These are phyloP conservation scores for Parotocinclus haroldoi DNA, from an alignment of 2,797 vertebrate genomes.

Conservation along the genomic window DNA sequence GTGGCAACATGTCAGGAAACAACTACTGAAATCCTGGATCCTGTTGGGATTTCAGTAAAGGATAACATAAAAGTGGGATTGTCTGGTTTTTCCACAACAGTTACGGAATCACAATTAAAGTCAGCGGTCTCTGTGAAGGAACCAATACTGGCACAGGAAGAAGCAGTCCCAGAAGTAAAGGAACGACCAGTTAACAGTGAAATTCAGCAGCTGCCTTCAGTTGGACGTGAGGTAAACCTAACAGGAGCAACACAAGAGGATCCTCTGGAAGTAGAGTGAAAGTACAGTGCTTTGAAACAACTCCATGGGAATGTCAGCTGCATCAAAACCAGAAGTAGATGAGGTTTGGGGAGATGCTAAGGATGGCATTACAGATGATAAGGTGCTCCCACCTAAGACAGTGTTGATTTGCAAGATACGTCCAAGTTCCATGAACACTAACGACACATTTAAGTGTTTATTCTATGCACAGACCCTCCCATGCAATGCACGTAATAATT, in stretches of 20 bases:
- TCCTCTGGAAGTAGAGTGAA: background rate
- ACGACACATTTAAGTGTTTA: too few relatives aligned
- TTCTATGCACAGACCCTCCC: too few relatives aligned
- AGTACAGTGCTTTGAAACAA: background rate
- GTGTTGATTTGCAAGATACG: conserved; percentile 12
- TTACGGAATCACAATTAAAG: conserved; percentile 2
- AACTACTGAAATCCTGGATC: background rate
- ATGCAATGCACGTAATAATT: too few relatives aligned
- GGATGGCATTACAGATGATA: background rate
- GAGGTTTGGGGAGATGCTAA: conserved; percentile 68
- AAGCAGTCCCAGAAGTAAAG: background rate
- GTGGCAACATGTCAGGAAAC: background rate
- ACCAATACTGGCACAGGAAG: background rate
- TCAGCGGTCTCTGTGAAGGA: background rate
- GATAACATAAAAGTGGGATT: background rate
- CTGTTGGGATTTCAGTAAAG: background rate
- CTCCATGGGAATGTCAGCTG: background rate
- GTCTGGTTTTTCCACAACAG: background rate
- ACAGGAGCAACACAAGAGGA: background rate
- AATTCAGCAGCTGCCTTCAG: too few relatives aligned
- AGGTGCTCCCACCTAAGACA: too few relatives aligned
- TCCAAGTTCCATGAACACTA: too few relatives aligned
- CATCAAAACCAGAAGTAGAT: conserved; percentile 29
- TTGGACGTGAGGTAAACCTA: background rate
- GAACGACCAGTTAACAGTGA: background rate